phyloP scores from a whole-genome alignment of 1,140 invertebrate species.

The Drosophila sproati region DNA sequence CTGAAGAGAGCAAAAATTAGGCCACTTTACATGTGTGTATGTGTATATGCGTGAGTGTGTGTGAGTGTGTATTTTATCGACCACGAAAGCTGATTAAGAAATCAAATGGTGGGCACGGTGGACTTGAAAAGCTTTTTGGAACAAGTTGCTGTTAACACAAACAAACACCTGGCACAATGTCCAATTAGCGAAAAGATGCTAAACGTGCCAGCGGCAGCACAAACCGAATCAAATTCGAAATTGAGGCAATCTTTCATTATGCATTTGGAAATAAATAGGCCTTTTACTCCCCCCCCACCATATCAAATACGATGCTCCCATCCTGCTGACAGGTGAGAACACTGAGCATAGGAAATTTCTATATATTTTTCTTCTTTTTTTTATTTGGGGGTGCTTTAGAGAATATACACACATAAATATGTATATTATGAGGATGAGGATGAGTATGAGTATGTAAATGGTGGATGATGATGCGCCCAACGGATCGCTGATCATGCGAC shows the following conservation, averaged over 20 bases:
- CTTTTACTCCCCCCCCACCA: not conserved
- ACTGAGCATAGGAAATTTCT: not conserved
- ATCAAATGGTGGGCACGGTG: slow-evolving; percentile 17
- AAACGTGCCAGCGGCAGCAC: slow-evolving; percentile 10
- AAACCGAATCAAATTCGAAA: slow-evolving; percentile 32
- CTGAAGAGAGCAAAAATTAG: slow-evolving; percentile 7
- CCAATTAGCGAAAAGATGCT: slow-evolving; percentile 41
- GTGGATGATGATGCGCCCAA: slow-evolving; percentile 14
- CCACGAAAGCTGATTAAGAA: slow-evolving; percentile 41
- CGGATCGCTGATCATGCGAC: slow-evolving; percentile 40
- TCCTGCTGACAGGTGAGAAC: slow-evolving; percentile 27
- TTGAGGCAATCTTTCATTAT: slow-evolving; percentile 28
- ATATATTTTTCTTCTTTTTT: not conserved
- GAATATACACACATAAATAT: not conserved
- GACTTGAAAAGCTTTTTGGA: slow-evolving; percentile 14
- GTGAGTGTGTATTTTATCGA: slow-evolving; percentile 24
- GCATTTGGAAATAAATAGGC: slow-evolving; percentile 36
- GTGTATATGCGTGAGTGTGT: not conserved
- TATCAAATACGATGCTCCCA: not conserved
- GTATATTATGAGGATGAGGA: not conserved
- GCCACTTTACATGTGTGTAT: not conserved
- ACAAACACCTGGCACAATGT: slow-evolving; percentile 28
- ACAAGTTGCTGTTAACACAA: not conserved
- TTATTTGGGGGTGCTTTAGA: slow-evolving; percentile 26
- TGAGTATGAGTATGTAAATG: slow-evolving; percentile 2